Evolutionary conservation across 2,888 invertebrate species (phyloP), one percentile per base, ranked within the genome.

Genomic region (Diadromus collaris): DNA sequence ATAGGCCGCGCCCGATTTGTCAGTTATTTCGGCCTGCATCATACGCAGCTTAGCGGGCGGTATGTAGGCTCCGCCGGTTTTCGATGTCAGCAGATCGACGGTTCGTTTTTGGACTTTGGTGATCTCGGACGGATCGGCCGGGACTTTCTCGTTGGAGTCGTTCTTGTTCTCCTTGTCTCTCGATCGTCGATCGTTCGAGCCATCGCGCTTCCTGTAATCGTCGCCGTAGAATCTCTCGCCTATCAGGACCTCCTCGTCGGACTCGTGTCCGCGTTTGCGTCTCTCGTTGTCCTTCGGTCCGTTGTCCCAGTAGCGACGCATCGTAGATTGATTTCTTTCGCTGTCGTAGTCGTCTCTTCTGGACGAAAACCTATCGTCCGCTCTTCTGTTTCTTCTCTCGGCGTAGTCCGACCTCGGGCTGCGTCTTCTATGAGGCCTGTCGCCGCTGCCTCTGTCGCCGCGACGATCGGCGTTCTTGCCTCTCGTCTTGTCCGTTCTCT

Each of bases 21-120:
- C 99, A 0, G 97, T 97, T 68, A 99, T 98, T 90, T 97, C 95
- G 0, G 96, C 97, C 91, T 99, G 99, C 97, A 99, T 97, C 94
- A 98, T 93, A 27, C 96, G 94, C 51, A 99, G 92, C 88, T 97
- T 97, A 0, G 99, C 99, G 0, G 99, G 99, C 1, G 99, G 99
- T 86, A 99, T 99, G 87, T 99, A 99, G 4, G 99, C 99, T 73
- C 97, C 98, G 48, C 97, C 97, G 9, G 97, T 97, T 87, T 94
- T 94, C 0, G 97, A 96, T 65, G 96, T 96, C 3, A 97, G 89
- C 86, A 96, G 92, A 89, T 97, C 96, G 0, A 92, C 91, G 0
- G 91, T 91, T 83, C 92, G 92, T 76, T 92, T 91, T 82, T 91
- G 92, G 29, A 89, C 87, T 7, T 90, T 87, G 79, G 89, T 88